Evolutionary conservation across 2,113 vertebrate genomes (phyloP), one percentile per base, ranked within the genome.

Genomic region (Cisticola juncidis): DNA sequence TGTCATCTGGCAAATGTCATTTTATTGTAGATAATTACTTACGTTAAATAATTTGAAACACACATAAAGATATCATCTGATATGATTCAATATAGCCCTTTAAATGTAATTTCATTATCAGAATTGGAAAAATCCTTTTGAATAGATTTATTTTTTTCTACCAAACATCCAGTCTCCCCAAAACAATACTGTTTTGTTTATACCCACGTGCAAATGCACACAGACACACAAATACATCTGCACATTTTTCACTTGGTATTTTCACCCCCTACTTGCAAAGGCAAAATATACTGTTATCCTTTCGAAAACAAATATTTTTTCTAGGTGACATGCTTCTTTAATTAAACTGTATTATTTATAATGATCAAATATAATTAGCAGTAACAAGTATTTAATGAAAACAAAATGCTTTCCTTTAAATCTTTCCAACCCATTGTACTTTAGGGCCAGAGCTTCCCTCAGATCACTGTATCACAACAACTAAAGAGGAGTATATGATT

Each of bases 341-440:
- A 98, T 98, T 98, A 98, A 97, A 98, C 74, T 66, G 53, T 95
- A 96, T 97, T 97, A 95, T 98, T 97, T 97, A 95, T 71, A 96
- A 89, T 94, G 94, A 98, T 97, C 94, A 97, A 97, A 97, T 97
- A 96, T 94, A 97, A 98, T 98, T 98, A 98, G 80, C 84, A 94
- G 77, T 94, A 97, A 96, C 92, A 97, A 92, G 94, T 98, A 93
- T 95, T 97, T 98, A 98, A 98, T 97, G 96, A 98, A 98, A 98
- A 97, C 90, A 97, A 97, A 97, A 94, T 95, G 94, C 92, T 97
- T 94, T 88, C 76, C 91, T 97, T 94, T 95, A 97, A 97, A 97
- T 84, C 61, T 92, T 96, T 90, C 88, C 80, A 95, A 76, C 47
- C 50, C 51, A 74, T 85, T 95, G 35, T 97, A 96, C 72, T 95